Base-by-base conservation (phyloP, 2,797 vertebrate species). In the Premnoplex brunnescens region DNA sequence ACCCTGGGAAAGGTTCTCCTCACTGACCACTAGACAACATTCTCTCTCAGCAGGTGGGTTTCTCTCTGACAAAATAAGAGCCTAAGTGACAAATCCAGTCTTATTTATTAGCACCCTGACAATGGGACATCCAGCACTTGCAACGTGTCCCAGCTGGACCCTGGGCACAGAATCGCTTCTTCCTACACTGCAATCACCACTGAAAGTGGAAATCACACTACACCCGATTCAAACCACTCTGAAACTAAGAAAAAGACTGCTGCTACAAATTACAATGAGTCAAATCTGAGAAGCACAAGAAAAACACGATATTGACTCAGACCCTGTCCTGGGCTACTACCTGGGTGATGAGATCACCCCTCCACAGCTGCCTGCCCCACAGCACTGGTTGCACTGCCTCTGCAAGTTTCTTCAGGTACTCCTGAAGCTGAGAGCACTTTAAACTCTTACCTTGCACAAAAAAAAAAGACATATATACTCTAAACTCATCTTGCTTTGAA, bases 401-500 rank as follows among this genome's bases (percentile, higher is more conserved):
- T 56, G 56, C 32, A 6, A 76, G 73, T 55, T n/a, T 84, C 82
- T 94, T 83, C 81, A 46, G 64, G n/a, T 6, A 2, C 34, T 87
- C 81, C 89, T 78, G 37, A 81, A 88, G 84, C 59, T 12, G 18
- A 77, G 9, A 44, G 23, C 6, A 12, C 48, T 80, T 60, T 52
- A 58, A 81, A 52, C 18, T 39, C 66, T 39, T 49, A 46, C 27
- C n/a, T 39, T 68, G 37, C 34, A 85, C 77, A 76, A 83, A 69
- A 24, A 48, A 44, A 22, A 48, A 46, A 46, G 16, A 67, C 46
- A 67, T 37, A 43, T 21, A 60, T 55, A 60, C 36, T 60, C 79
- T 77, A 93, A 95, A 93, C 59, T 93, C 37, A 46, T 72, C 67
- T 74, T 91, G 72, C 86, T 97, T 94, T 93, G 95, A 95, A 97